These are phyloP conservation scores for Cetoscarus ocellatus DNA, from an alignment of 2,797 vertebrate genomes.

Conservation along the genomic window DNA sequence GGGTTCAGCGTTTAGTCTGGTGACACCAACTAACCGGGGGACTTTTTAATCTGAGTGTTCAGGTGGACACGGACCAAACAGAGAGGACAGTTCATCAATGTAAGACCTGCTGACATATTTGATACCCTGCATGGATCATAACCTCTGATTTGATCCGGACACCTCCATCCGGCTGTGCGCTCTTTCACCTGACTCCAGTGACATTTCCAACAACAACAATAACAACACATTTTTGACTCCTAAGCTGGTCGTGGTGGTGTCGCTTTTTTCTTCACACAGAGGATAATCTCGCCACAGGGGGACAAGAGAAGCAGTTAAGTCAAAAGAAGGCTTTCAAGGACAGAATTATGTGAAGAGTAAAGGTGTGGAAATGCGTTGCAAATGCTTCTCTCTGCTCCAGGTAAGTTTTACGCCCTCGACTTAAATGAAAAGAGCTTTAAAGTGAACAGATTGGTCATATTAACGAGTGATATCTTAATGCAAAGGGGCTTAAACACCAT, in stretches of 20 bases:
- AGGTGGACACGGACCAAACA: not conserved
- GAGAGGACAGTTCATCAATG: constrained; percentile 25
- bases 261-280: constrained; percentile 15
- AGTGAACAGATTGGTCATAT: too few relatives aligned
- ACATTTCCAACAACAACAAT: constrained; percentile 12
- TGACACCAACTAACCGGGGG: constrained; percentile 25
- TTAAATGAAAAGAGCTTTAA: too few relatives aligned
- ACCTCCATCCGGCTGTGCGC: not conserved
- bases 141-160: not conserved
- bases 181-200: not conserved
- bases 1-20: constrained; percentile 37
- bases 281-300: not conserved
- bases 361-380: constrained; percentile 68
- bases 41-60: constrained; percentile 17
- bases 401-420: constrained; percentile 60
- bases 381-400: constrained; percentile 66
- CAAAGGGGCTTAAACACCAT: not conserved
- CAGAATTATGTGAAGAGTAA: constrained; percentile 57
- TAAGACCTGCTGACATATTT: constrained; percentile 17
- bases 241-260: not conserved
- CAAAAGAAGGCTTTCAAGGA: constrained; percentile 17
- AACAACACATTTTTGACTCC: not conserved
- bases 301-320: constrained; percentile 2
- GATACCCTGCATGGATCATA: not conserved
- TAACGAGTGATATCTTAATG: too few relatives aligned